These are phyloP conservation scores for Ibycter americanus DNA, from an alignment of 2,797 vertebrate species.

Conservation along the genomic window DNA sequence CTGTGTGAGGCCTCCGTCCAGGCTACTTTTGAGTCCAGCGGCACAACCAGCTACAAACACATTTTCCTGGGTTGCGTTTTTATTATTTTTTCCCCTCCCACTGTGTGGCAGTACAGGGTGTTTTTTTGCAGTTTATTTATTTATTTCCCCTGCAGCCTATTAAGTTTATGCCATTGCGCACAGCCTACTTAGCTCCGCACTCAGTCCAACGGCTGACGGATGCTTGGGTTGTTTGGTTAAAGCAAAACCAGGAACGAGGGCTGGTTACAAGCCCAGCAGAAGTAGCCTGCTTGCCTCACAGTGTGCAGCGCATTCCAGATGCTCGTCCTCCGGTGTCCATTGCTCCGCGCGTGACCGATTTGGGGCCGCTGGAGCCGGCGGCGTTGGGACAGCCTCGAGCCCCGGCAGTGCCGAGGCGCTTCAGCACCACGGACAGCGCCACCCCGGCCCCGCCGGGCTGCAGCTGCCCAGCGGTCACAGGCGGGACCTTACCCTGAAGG, in stretches of 20 bases:
- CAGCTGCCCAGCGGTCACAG: neutral
- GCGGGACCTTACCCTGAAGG: accelerated
- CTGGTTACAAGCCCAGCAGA: neutral
- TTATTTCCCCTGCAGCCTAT: neutral
- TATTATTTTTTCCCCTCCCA: accelerated
- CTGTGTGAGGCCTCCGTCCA: neutral
- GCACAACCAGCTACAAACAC: neutral
- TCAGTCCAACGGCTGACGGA: neutral
- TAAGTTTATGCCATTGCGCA: neutral
- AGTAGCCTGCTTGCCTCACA: neutral
- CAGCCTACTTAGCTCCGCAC: neutral
- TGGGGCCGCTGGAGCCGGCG: accelerated
- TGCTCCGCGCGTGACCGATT: accelerated
- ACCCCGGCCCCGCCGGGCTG: accelerated
- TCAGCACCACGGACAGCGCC: neutral
- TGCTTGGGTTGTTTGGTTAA: neutral
- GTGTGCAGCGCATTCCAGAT: too few species aligned
- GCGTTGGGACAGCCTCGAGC: accelerated
- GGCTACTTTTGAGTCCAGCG: neutral
- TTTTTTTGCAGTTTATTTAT: too few species aligned
- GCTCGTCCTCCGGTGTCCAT: accelerated
- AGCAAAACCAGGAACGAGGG: neutral
- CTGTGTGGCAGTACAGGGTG: too few species aligned
- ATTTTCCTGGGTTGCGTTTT: neutral
- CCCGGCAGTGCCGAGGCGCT: accelerated